A percentile compares a stretch with the other conserved stretches of the same genome.
These are phyloP conservation scores for Mustelus asterias DNA, from an alignment of 2,113 vertebrate species.

Conservation along the genomic window DNA sequence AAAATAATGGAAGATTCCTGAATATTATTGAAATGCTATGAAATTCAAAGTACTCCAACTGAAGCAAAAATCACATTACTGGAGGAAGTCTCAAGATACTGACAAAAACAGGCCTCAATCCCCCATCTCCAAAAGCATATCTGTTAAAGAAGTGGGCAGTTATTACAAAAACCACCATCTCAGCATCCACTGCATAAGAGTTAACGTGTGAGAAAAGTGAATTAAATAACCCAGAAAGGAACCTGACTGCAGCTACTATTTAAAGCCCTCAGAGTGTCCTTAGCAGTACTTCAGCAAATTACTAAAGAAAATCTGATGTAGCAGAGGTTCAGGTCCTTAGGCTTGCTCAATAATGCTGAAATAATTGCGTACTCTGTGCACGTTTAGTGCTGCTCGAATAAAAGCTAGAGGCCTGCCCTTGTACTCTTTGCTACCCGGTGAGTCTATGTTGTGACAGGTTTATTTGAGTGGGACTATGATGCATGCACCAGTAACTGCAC, in stretches of 20 bases:
- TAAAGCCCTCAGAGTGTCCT: slow-evolving; percentile 81
- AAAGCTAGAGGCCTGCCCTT: slow-evolving; percentile 76
- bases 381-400: slow-evolving; percentile 79
- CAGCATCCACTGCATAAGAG: background rate
- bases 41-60: background rate
- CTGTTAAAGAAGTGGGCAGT: background rate
- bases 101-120: background rate
- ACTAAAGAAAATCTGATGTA: slow-evolving; percentile 85
- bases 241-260: slow-evolving; percentile 72
- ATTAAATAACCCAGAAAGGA: slow-evolving; percentile 77
- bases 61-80: background rate
- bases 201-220: slow-evolving; percentile 48
- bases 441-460: slow-evolving; percentile 78
- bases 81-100: background rate
- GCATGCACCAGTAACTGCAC: slow-evolving; percentile 70
- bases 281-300: slow-evolving; percentile 83
- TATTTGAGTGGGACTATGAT: slow-evolving; percentile 76
- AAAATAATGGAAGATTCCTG: background rate
- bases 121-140: background rate
- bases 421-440: slow-evolving; percentile 66
- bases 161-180: background rate
- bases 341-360: slow-evolving; percentile 81
- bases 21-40: background rate
- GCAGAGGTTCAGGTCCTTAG: slow-evolving; percentile 70
- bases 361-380: slow-evolving; percentile 83